Evolutionary conservation across 2,797 vertebrate genomes (phyloP).

Genomic region (Poliocrania exsul): DNA sequence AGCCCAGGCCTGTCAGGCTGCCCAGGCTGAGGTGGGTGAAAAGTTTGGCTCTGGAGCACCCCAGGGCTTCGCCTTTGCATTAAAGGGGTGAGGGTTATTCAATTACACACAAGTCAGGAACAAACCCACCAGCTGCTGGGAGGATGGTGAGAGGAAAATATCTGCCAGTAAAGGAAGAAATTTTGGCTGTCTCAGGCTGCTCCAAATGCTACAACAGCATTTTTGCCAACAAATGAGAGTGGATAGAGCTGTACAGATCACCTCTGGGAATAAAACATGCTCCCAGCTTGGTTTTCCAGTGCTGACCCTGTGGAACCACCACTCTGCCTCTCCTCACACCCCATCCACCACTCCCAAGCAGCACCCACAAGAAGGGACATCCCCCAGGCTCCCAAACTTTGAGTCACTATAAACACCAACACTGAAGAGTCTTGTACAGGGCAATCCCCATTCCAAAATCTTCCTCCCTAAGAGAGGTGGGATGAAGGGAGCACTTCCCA

Average conservation of each 20-base stretch:
- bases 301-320: not conserved
- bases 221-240: not conserved
- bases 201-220: not conserved
- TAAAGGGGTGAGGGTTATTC: not conserved
- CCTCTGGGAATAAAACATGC: not conserved
- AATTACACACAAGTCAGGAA: not conserved
- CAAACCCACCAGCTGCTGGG: not conserved
- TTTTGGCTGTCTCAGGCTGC: not conserved
- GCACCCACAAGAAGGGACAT: not conserved
- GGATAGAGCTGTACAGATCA: rapidly evolving
- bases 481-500: not conserved
- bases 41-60: not conserved
- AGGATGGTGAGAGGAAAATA: not conserved
- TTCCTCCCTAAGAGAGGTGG: not conserved
- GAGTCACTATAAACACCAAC: not conserved
- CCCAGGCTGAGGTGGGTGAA: not conserved
- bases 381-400: not conserved
- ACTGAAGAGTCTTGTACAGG: rapidly evolving
- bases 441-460: not conserved
- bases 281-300: not conserved
- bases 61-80: not conserved
- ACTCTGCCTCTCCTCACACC: not conserved
- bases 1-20: not conserved
- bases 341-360: not conserved
- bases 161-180: not conserved